Evolutionary conservation across 2,797 vertebrate genomes (phyloP), one percentile per base, ranked within the genome.

Genomic region (Lepilemur septentrionalis): DNA sequence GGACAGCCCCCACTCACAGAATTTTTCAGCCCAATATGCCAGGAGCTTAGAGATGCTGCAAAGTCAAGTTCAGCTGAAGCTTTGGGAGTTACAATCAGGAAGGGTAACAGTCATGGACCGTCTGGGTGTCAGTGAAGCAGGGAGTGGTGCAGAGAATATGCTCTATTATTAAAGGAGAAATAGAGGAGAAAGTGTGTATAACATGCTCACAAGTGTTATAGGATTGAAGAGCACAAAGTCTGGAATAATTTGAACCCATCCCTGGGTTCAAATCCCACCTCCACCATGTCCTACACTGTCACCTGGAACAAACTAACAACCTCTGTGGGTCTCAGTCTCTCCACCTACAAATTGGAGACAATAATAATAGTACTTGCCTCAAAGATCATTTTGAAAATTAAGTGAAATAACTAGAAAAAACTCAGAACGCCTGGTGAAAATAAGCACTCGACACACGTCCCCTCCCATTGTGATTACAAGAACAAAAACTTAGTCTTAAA

Each of bases 181-280:
- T 0, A 32, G 69, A 79, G 25, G 22, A 18, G 59, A 18, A 22
- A 9, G 75, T 0, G 0, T 35, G 0, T 8, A 23, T 0, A 0
- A 38, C 3, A 5, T 6, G 8, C 14, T 46, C 32, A 13, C 0
- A 0, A 46, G 22, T 8, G 15, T 17, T 14, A 18, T 0, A 1
- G 28, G 13, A 4, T 0, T 2, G n/a, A 63, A 43, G 50, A 69
- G 30, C 41, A 11, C 22, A 1, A 15, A 10, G 0, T 65, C 50
- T 46, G 12, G 4, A 46, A 38, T 38, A 11, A 38, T 38, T 38
- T 38, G 38, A 48, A 20, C 9, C 84, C 38, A 38, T 46, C n/a
- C 52, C 38, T 1, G n/a, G 2, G 61, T 28, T 70, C 52, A 17
- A 20, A 63, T 17, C 30, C 23, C 14, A 2, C 22, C 65, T 52